Evolutionary conservation across 1,140 invertebrate genomes (phyloP).

Genomic region (Fopius arisanus): DNA sequence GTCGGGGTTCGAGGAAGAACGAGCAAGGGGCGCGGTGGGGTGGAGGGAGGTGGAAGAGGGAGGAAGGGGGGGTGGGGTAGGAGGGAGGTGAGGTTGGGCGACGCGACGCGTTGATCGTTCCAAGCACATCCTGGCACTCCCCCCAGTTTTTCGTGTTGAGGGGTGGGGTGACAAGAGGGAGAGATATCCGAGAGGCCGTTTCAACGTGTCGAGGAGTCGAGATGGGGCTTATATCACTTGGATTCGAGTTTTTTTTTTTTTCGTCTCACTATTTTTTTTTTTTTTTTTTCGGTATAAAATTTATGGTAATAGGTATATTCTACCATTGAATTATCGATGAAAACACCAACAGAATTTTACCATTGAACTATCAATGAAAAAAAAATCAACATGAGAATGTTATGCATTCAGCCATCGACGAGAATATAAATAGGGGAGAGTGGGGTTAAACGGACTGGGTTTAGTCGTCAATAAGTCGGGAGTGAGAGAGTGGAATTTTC

Average conservation of each 20-base stretch:
- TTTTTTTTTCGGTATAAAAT: not conserved
- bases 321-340: no score
- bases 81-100: conserved; percentile 12
- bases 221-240: conserved; percentile 16
- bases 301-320: not conserved
- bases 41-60: not conserved
- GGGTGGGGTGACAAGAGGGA: conserved; percentile 49
- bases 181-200: conserved; percentile 45
- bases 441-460: no score
- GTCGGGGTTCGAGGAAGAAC: conserved; percentile 30
- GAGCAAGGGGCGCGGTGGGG: not conserved
- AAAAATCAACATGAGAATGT: not conserved
- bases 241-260: not conserved
- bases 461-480: no score
- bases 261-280: not conserved
- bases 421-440: no score
- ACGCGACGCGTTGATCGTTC: conserved; percentile 56
- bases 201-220: conserved; percentile 23
- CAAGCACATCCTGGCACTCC: conserved; percentile 65
- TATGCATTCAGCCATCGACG: not conserved
- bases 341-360: not conserved
- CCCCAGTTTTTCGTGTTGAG: conserved; percentile 48
- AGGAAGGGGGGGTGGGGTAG: not conserved
- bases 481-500: no score
- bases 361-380: not conserved